Conservation (phyloP, 2,888 invertebrate genomes). For the Ischnura elegans region DNA sequence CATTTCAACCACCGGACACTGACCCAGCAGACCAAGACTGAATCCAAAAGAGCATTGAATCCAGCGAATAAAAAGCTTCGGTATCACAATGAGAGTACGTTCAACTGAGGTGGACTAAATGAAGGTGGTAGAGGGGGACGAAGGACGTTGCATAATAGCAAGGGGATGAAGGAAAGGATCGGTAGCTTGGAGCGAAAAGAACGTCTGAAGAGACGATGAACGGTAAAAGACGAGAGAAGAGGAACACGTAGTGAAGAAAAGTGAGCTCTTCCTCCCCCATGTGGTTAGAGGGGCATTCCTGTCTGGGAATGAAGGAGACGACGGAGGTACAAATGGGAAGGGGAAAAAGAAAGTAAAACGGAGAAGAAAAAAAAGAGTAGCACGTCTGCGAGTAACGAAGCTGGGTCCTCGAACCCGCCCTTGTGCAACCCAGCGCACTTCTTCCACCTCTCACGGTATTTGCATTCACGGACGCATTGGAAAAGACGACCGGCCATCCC, state of each 20-base stretch:
- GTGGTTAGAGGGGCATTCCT: neutral
- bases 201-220: neutral
- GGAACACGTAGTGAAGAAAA: neutral
- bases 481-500: neutral
- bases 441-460: neutral
- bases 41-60: neutral
- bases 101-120: neutral
- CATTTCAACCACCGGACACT: neutral
- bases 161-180: neutral
- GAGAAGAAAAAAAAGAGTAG: neutral
- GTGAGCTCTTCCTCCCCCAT: neutral
- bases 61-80: neutral
- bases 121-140: neutral
- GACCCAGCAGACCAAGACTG: neutral
- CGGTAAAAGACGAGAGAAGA: neutral
- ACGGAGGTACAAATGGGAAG: too few species aligned
- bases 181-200: neutral
- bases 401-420: constrained; percentile 54
- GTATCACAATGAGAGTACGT: neutral
- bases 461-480: neutral
- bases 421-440: constrained; percentile 27
- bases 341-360: constrained; percentile 7
- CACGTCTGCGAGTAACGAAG: constrained; percentile 48
- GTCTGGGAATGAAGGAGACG: constrained; percentile 41
- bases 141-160: neutral